A percentile compares a stretch with the other conserved stretches of the same genome.
Conservation (phyloP, 2,888 invertebrate genomes). For the Orthosia gracilis region DNA sequence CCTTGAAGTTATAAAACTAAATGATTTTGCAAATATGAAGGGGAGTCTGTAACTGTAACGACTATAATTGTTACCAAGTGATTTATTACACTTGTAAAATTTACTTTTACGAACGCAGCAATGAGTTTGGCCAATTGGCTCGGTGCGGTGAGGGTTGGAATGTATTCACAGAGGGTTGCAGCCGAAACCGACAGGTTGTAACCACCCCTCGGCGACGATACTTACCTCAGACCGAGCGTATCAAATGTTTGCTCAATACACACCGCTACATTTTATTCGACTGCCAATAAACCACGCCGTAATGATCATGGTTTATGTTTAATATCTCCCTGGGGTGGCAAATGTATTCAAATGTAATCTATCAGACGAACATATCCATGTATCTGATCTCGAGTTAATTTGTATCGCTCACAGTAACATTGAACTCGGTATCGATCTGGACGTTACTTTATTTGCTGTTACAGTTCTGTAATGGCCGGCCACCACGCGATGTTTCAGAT, state of each 20-base stretch:
- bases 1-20: conserved; percentile 53
- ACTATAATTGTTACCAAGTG: conserved; percentile 49
- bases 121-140: conserved; percentile 65
- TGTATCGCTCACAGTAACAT: conserved; percentile 41
- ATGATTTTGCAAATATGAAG: conserved; percentile 50
- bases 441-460: conserved; percentile 46
- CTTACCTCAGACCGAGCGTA: conserved; percentile 48
- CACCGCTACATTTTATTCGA: conserved; percentile 72
- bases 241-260: conserved; percentile 77
- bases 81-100: conserved; percentile 66
- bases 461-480: conserved; percentile 37
- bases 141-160: conserved; percentile 60
- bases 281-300: conserved; percentile 74
- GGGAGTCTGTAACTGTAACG: conserved; percentile 57
- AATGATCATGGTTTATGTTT: conserved; percentile 74
- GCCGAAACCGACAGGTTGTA: conserved; percentile 76
- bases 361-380: conserved; percentile 51
- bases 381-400: conserved; percentile 33
- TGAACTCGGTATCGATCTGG: conserved; percentile 57
- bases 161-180: conserved; percentile 66
- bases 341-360: conserved; percentile 75
- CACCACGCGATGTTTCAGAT: conserved; percentile 46
- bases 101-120: conserved; percentile 53
- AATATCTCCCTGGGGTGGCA: conserved; percentile 68
- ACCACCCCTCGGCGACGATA: conserved; percentile 65